These are phyloP conservation scores for Hapalemur alaotrensis DNA, from an alignment of 2,797 vertebrate species.

Conservation along the genomic window DNA sequence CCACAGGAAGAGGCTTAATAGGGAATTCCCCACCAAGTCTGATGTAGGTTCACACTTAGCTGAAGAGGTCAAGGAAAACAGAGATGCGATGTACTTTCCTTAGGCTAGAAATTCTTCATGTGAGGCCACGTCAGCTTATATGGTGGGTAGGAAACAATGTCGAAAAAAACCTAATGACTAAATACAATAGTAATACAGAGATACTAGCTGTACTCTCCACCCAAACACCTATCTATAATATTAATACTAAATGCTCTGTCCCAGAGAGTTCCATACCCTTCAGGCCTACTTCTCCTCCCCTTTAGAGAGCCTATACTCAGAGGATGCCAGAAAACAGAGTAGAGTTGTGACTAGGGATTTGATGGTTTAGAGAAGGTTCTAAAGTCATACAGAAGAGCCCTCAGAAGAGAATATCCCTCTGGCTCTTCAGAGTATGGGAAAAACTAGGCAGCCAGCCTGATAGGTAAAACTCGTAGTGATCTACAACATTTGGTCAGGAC, in stretches of 20 bases:
- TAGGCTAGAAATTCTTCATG: constrained; percentile 8
- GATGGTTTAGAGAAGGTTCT: constrained; percentile 13
- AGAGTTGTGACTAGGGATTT: neutral
- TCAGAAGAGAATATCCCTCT: neutral
- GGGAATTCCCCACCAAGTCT: constrained; percentile 65
- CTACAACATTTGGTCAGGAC: neutral
- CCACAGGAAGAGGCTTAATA: constrained; percentile 53
- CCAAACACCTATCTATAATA: neutral
- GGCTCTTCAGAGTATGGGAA: neutral
- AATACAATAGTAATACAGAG: neutral
- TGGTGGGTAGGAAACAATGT: neutral
- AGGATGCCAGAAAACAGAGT: neutral
- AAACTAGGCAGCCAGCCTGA: neutral
- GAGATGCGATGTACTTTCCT: neutral
- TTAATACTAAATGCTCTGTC: neutral
- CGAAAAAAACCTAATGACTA: neutral
- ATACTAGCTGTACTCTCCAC: neutral
- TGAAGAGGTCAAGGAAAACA: neutral
- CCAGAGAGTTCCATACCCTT: neutral
- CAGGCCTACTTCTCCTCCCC: neutral
- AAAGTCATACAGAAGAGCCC: neutral
- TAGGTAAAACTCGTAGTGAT: neutral
- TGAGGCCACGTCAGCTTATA: neutral
- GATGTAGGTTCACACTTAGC: neutral
- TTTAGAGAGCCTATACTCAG: neutral